Evolutionary conservation across 2,797 vertebrate species (phyloP).

Genomic region (Crocidura indochinensis): DNA sequence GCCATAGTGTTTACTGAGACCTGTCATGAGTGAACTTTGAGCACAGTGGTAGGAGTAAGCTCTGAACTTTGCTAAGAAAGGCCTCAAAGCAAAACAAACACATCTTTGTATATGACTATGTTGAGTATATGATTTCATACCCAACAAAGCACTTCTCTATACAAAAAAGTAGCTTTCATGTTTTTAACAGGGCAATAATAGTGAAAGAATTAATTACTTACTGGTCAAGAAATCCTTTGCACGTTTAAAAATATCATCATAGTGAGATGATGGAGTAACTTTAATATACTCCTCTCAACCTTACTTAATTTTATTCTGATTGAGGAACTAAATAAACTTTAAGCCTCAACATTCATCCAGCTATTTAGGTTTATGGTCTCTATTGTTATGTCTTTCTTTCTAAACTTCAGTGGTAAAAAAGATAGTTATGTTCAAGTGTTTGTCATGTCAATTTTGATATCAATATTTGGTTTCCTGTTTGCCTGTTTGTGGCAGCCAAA

Average conservation of each 20-base stretch:
- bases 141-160: constrained; percentile 18
- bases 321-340: background rate
- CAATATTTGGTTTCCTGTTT: too few species aligned
- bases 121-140: background rate
- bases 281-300: background rate
- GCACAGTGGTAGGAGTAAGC: too few species aligned
- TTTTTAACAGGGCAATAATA: constrained; percentile 57
- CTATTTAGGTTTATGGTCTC: constrained; percentile 20
- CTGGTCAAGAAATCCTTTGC: background rate
- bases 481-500: too few species aligned
- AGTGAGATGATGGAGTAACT: background rate
- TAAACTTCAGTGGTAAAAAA: constrained; percentile 45
- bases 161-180: background rate
- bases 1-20: too few species aligned
- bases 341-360: constrained; percentile 32
- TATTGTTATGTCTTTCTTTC: constrained; percentile 5
- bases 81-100: background rate
- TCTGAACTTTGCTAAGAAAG: too few species aligned
- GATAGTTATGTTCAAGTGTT: constrained; percentile 7
- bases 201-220: constrained; percentile 8
- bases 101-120: background rate
- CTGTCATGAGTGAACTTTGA: too few species aligned
- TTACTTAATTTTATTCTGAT: constrained; percentile 5
- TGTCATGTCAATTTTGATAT: too few species aligned
- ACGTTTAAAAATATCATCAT: background rate